Conservation (phyloP, 1,140 invertebrate genomes). For the Anoplolepis gracilipes region DNA sequence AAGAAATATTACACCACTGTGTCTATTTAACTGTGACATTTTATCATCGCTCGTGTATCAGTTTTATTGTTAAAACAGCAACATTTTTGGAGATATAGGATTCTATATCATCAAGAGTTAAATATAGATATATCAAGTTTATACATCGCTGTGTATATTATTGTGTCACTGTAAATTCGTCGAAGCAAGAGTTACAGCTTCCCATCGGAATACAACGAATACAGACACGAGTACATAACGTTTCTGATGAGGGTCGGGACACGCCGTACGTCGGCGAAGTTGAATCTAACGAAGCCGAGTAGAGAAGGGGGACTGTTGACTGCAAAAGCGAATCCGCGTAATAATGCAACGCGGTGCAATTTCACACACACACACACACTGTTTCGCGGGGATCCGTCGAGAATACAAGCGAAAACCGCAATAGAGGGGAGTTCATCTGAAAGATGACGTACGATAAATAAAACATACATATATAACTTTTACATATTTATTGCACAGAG, state of each 20-base stretch:
- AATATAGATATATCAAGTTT: conserved; percentile 33
- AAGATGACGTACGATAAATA: conserved; percentile 24
- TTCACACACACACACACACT: conserved; percentile 23
- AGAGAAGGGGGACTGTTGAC: conserved; percentile 23
- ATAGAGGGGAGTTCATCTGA: conserved; percentile 40
- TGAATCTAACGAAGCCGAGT: conserved; percentile 56
- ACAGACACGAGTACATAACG: conserved; percentile 15
- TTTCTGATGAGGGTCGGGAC: conserved; percentile 34
- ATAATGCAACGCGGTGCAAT: conserved; percentile 52
- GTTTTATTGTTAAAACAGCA: conserved; percentile 5
- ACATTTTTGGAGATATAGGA: neutral
- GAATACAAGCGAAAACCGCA: conserved; percentile 47
- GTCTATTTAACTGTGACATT: conserved; percentile 18
- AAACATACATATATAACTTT: neutral
- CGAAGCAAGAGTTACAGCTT: conserved; percentile 14
- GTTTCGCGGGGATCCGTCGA: neutral
- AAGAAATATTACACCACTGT: conserved; percentile 40
- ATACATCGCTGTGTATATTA: neutral
- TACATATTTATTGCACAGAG: neutral
- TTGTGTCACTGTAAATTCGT: neutral
- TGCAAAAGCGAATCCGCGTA: conserved; percentile 50
- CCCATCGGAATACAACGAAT: conserved; percentile 31
- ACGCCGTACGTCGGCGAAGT: conserved; percentile 36
- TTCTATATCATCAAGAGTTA: neutral
- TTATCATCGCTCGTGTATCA: neutral